phyloP scores from a whole-genome alignment of 2,797 vertebrate genomes.

The Erpetoichthys calabaricus region DNA sequence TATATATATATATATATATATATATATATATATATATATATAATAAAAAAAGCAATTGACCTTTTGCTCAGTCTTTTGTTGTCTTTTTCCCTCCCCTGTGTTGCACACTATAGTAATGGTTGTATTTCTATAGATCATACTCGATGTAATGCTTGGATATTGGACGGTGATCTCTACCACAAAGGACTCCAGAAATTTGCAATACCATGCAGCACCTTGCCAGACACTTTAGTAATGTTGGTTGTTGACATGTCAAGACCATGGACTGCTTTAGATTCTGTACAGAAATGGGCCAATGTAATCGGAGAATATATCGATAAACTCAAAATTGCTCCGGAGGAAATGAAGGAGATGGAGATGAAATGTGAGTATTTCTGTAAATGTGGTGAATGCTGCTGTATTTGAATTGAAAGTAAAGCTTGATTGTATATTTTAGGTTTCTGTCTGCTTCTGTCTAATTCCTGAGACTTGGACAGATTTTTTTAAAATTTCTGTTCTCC shows the following conservation, averaged over 20 bases:
- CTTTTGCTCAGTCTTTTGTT: too few species aligned
- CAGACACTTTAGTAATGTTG: conserved; percentile 75
- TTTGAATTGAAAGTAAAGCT: background rate
- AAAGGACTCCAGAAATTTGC: conserved; percentile 94
- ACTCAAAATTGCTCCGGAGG: conserved; percentile 83
- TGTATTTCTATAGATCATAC: conserved; percentile 64
- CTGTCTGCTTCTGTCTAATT: too few species aligned
- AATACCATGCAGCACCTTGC: conserved; percentile 64
- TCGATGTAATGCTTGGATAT: conserved; percentile 90
- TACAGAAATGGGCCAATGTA: conserved; percentile 95
- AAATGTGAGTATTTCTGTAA: conserved; percentile 61
- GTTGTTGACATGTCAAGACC: conserved; percentile 91
- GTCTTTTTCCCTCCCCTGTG: background rate
- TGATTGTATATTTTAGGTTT: background rate
- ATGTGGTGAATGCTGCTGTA: background rate
- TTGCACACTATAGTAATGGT: background rate
- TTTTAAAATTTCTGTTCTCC: too few species aligned
- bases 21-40: too few species aligned
- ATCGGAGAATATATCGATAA: conserved; percentile 91
- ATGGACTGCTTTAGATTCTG: conserved; percentile 89
- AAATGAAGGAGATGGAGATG: conserved; percentile 87
- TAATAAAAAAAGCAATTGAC: too few species aligned
- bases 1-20: too few species aligned
- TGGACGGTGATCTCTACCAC: conserved; percentile 94
- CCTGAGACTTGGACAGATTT: too few species aligned